phyloP scores from a whole-genome alignment of 2,113 vertebrate species.

The Hiodon alosoides region DNA sequence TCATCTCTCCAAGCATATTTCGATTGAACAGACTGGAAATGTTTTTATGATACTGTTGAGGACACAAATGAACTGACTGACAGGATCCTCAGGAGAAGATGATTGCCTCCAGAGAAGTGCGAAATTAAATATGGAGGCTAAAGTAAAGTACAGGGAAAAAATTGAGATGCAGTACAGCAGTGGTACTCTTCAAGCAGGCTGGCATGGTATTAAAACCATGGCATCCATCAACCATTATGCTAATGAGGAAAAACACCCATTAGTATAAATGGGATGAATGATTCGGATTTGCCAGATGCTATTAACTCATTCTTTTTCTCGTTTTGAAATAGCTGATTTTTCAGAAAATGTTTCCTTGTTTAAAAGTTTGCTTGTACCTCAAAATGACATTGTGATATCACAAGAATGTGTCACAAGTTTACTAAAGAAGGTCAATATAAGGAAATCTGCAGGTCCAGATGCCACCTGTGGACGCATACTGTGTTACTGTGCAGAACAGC shows the following conservation, averaged over 20 bases:
- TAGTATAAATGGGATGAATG: conserved; percentile 7
- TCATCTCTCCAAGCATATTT: conserved; percentile 13
- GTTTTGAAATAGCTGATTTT: neutral
- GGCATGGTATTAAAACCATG: neutral
- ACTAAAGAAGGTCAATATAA: neutral
- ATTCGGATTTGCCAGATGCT: neutral
- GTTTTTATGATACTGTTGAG: neutral
- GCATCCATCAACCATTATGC: neutral
- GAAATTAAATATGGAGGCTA: no score
- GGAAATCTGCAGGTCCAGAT: conserved; percentile 12
- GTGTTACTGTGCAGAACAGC: conserved; percentile 9
- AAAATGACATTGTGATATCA: neutral
- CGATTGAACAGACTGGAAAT: neutral
- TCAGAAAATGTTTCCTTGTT: neutral
- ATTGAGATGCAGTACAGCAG: neutral
- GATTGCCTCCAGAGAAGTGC: no score
- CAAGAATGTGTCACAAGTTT: neutral
- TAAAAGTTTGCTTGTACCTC: neutral
- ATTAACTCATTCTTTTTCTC: neutral
- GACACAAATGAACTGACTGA: neutral
- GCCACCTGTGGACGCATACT: neutral
- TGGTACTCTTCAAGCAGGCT: neutral
- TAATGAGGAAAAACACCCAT: neutral
- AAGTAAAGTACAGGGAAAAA: neutral
- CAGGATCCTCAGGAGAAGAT: neutral